phyloP scores from a whole-genome alignment of 2,797 vertebrate genomes.

The Lacerta agilis region DNA sequence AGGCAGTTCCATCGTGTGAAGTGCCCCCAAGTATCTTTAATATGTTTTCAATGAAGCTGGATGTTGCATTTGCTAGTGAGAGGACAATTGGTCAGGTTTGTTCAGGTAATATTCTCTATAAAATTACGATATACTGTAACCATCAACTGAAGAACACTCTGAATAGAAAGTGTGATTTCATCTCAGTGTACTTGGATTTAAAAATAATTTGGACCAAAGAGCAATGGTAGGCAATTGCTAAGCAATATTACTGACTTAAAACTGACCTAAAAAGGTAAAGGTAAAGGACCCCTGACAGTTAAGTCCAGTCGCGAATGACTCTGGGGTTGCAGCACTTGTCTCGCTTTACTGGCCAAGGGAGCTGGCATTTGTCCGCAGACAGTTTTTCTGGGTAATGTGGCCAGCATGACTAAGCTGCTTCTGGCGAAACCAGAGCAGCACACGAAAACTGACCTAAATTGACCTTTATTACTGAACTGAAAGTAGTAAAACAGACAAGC shows the following conservation, averaged over 20 bases:
- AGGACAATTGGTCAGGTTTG: conserved; percentile 9
- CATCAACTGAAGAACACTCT: conserved; percentile 15
- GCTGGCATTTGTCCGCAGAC: too few relatives aligned
- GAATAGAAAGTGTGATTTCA: neutral
- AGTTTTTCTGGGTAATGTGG: too few relatives aligned
- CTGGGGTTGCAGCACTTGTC: too few relatives aligned
- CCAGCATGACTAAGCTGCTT: too few relatives aligned
- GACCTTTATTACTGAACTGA: neutral
- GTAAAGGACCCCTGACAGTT: too few relatives aligned
- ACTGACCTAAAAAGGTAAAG: too few relatives aligned
- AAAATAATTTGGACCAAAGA: neutral
- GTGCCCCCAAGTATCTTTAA: neutral
- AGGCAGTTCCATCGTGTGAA: neutral
- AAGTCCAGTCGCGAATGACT: too few relatives aligned
- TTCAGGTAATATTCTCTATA: conserved; percentile 3
- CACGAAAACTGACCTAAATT: neutral
- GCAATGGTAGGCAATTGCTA: neutral
- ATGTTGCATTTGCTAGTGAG: conserved; percentile 9
- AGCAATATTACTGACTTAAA: neutral
- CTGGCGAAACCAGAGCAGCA: too few relatives aligned
- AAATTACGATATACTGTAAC: neutral
- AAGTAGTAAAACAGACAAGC: neutral
- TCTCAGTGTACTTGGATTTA: conserved; percentile 20
- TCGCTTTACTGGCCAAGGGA: too few relatives aligned
- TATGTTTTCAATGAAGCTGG: neutral